phyloP scores from a whole-genome alignment of 2,113 vertebrate species.

The Chaetops frenatus region DNA sequence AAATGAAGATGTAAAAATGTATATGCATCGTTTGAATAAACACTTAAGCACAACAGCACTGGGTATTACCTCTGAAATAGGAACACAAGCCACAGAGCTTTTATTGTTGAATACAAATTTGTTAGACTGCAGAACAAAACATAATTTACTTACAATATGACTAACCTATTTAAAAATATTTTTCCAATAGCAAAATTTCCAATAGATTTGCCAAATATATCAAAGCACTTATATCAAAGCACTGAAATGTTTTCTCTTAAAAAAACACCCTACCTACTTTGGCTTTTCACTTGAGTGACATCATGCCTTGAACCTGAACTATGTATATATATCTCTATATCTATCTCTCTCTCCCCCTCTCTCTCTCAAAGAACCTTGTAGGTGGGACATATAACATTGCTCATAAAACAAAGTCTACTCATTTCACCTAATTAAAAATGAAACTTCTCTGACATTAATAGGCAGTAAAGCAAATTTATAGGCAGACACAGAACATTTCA shows the following conservation, averaged over 20 bases:
- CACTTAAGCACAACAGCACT: constrained; percentile 53
- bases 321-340: background rate
- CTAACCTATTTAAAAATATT: constrained; percentile 42
- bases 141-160: background rate
- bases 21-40: constrained; percentile 66
- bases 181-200: constrained; percentile 9
- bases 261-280: constrained; percentile 21
- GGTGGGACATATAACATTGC: constrained; percentile 54
- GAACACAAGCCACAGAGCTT: constrained; percentile 3
- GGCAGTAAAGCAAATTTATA: constrained; percentile 79
- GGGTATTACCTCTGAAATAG: constrained; percentile 23
- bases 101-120: constrained; percentile 1
- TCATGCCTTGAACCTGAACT: constrained; percentile 57
- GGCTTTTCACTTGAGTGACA: constrained; percentile 61
- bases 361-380: constrained; percentile 47
- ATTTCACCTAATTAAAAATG: constrained; percentile 78
- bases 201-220: constrained; percentile 46
- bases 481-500: constrained; percentile 73
- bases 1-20: constrained; percentile 65
- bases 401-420: constrained; percentile 72
- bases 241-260: constrained; percentile 26
- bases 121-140: background rate
- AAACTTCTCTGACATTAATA: constrained; percentile 78
- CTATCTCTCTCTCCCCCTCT: background rate
- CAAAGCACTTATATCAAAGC: constrained; percentile 17